Evolutionary conservation across 2,797 vertebrate genomes (phyloP), one percentile per base, ranked within the genome.

Genomic region (Corythornis leucogaster): DNA sequence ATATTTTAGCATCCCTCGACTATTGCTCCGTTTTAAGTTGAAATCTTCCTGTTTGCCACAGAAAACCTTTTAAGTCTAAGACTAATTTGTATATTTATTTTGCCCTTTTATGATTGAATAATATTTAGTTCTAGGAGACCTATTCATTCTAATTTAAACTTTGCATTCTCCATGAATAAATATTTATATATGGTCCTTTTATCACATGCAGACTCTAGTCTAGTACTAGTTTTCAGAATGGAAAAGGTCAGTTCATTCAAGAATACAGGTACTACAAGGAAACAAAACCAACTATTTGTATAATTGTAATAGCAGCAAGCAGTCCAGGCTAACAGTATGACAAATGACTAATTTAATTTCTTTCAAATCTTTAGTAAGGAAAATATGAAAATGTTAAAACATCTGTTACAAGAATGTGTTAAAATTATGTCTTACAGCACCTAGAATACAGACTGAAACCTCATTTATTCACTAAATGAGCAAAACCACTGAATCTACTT

Each of bases 141-240:
- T 95, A 95, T 89, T 75, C 16, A 1, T 90, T 85, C 64, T 78
- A 92, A 85, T 87, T 87, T 90, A 93, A 95, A 93, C 92, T 85
- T 85, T 77, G 46, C 42, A 80, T 93, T 92, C 57, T 80, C 21
- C 54, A 61, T 67, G 81, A 75, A 90, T 89, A 95, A 95, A 96
- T 93, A 87, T 92, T 96, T 96, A 93, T 77, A 82, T 90, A 80
- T 86, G 89, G 71, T 93, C 64, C 86, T 92, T 82, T 88, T 57
- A 74, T 82, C 93, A n/a, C 63, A 78, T 31, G 38, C 57, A 95
- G 68, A 82, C 33, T 82, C 59, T 86, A 40, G 38, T 40, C 38
- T 40, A 40, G 38, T 40, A 40, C 91, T 81, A 68, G n/a, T 82
- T 95, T 92, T 74, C 78, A 82, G 35, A 35, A 53, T 58, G 42